Evolutionary conservation across 30 jellyfish, hydroid and myxozoan genomes (phyloP).

Genomic region (Aurelia sp.): DNA sequence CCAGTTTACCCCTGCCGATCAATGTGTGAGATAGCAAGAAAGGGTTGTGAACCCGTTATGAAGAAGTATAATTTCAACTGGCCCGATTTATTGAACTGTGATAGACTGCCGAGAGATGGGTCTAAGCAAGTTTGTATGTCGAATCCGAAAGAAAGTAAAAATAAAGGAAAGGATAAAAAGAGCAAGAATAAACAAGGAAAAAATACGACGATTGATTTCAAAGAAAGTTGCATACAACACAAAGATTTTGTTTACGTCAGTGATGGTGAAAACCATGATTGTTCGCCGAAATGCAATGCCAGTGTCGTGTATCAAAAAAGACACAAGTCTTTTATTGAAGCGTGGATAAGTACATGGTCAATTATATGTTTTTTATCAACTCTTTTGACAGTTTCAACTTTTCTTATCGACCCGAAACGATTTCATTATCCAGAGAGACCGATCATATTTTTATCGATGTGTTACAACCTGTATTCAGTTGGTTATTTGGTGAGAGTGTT

Average conservation of each 20-base stretch:
- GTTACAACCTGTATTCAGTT: slow-evolving; percentile 85
- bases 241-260: slow-evolving; percentile 69
- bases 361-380: slow-evolving; percentile 90
- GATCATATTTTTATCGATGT: slow-evolving; percentile 86
- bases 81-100: slow-evolving; percentile 84
- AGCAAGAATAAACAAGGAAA: not conserved
- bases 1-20: slow-evolving; percentile 94
- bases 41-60: slow-evolving; percentile 95
- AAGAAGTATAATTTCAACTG: slow-evolving; percentile 74
- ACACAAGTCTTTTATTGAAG: slow-evolving; percentile 68
- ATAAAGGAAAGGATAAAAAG: not conserved
- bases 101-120: slow-evolving; percentile 49
- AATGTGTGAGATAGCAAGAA: slow-evolving; percentile 88
- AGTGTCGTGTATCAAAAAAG: slow-evolving; percentile 53
- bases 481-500: slow-evolving; percentile 80
- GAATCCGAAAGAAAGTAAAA: slow-evolving; percentile 49
- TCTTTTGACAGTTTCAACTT: slow-evolving; percentile 82
- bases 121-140: slow-evolving; percentile 62
- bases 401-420: slow-evolving; percentile 78
- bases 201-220: slow-evolving; percentile 2
- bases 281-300: slow-evolving; percentile 82
- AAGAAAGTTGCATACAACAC: not conserved
- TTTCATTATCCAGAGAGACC: slow-evolving; percentile 95
- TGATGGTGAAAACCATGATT: slow-evolving; percentile 66
- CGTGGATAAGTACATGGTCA: slow-evolving; percentile 89